Conservation (phyloP, 2,888 invertebrate species). For the Tineola bisselliella region DNA sequence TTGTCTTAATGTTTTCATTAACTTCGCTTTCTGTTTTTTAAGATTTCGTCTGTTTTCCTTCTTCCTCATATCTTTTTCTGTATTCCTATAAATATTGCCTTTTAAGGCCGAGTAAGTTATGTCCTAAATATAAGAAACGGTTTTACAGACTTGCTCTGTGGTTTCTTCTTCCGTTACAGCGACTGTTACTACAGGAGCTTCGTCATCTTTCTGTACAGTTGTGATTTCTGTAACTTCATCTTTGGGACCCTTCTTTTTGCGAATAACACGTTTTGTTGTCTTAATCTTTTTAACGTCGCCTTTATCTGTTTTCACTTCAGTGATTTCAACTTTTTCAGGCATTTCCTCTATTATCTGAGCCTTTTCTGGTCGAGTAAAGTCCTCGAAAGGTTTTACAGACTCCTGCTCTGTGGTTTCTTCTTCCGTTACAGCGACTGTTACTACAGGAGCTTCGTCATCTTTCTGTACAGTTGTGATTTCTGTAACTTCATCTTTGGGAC, state of each 20-base stretch:
- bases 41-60: too few species aligned
- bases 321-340: conserved; percentile 19
- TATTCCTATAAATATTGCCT: too few species aligned
- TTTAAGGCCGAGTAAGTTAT: too few species aligned
- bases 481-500: conserved; percentile 33
- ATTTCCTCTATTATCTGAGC: conserved; percentile 19
- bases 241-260: conserved; percentile 32
- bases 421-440: conserved; percentile 22
- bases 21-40: too few species aligned
- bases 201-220: conserved; percentile 27
- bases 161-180: conserved; percentile 16
- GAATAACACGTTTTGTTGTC: conserved; percentile 22
- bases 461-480: conserved; percentile 45
- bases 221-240: conserved; percentile 38
- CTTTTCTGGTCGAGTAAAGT: conserved; percentile 19
- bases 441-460: conserved; percentile 35
- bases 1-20: too few species aligned
- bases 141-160: conserved; percentile 14
- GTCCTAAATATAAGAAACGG: too few species aligned
- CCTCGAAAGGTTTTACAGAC: conserved; percentile 18
- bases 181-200: conserved; percentile 14
- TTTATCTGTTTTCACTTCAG: conserved; percentile 22
- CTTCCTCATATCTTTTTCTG: too few species aligned
- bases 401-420: conserved; percentile 24
- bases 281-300: conserved; percentile 22